phyloP scores from a whole-genome alignment of 2,888 invertebrate species.

The Plagodis pulveraria region DNA sequence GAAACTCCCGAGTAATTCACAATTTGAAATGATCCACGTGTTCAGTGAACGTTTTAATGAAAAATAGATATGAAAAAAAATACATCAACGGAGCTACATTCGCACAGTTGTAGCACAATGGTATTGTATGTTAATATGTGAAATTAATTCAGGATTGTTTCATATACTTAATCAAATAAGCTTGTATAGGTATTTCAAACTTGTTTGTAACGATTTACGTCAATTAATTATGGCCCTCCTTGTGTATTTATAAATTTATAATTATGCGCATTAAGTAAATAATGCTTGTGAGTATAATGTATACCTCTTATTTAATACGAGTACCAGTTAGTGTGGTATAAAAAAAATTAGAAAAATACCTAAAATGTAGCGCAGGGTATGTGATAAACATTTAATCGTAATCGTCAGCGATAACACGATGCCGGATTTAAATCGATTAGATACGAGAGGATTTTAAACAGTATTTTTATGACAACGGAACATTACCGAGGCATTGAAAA shows the following conservation, averaged over 20 bases:
- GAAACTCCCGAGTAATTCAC: too few relatives aligned
- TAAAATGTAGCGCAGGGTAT: not conserved
- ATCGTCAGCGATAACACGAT: slow-evolving; percentile 9
- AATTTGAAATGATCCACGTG: not conserved
- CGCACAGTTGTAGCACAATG: slow-evolving; percentile 10
- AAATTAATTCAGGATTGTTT: slow-evolving; percentile 17
- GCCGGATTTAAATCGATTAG: slow-evolving; percentile 9
- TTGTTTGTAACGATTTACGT: slow-evolving; percentile 9
- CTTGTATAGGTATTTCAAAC: not conserved
- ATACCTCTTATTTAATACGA: too few relatives aligned
- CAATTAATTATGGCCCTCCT: slow-evolving; percentile 1
- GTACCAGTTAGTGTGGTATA: too few relatives aligned
- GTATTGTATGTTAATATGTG: slow-evolving; percentile 22
- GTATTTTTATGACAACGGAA: not conserved
- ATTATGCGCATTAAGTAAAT: slow-evolving; percentile 13
- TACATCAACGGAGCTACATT: not conserved
- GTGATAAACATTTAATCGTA: slow-evolving; percentile 2
- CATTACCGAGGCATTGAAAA: slow-evolving; percentile 41
- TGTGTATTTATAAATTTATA: slow-evolving; percentile 5
- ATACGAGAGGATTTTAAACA: slow-evolving; percentile 11
- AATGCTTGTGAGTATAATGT: too few relatives aligned
- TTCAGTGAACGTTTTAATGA: slow-evolving; percentile 3
- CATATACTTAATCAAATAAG: slow-evolving; percentile 5
- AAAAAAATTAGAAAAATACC: not conserved
- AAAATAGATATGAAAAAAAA: slow-evolving; percentile 2